A percentile compares a stretch with the other conserved stretches of the same genome.
phyloP scores from a whole-genome alignment of 1,140 invertebrate species.

The Dendroctonus ponderosae region DNA sequence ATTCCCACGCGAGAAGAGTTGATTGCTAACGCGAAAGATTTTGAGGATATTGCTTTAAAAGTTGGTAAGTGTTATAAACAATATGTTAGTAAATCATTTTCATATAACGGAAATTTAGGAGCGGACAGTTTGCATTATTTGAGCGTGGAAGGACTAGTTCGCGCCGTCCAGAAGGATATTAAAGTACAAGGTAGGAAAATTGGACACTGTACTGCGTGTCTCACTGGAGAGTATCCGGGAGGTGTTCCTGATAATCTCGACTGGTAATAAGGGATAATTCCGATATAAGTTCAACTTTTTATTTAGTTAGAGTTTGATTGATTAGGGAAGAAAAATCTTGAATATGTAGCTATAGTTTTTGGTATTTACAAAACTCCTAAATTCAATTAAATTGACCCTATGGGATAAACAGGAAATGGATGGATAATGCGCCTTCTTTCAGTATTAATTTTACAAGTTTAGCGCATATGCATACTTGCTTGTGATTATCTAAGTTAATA shows the following conservation, averaged over 20 bases:
- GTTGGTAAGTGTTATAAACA: slow-evolving; percentile 63
- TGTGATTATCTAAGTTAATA: no score
- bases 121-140: slow-evolving; percentile 91
- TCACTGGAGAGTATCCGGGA: slow-evolving; percentile 80
- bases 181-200: slow-evolving; percentile 56
- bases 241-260: slow-evolving; percentile 72
- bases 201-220: slow-evolving; percentile 81
- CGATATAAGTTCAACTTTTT: neutral
- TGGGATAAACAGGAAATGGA: no score
- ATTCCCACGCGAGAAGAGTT: slow-evolving; percentile 95
- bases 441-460: no score
- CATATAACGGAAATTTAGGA: slow-evolving; percentile 54
- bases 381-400: no score
- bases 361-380: no score
- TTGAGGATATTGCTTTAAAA: slow-evolving; percentile 73
- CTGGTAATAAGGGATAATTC: slow-evolving; percentile 58
- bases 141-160: slow-evolving; percentile 87
- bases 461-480: no score
- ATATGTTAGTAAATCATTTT: neutral
- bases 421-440: no score
- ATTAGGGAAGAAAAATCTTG: no score
- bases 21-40: slow-evolving; percentile 83
- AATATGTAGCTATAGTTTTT: no score
- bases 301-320: no score
- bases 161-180: slow-evolving; percentile 81